Percentiles rank a stretch among this genome's conserved stretches.
These are phyloP conservation scores for Steinernema hermaphroditum DNA, from an alignment of 2,888 invertebrate species.

Conservation along the genomic window DNA sequence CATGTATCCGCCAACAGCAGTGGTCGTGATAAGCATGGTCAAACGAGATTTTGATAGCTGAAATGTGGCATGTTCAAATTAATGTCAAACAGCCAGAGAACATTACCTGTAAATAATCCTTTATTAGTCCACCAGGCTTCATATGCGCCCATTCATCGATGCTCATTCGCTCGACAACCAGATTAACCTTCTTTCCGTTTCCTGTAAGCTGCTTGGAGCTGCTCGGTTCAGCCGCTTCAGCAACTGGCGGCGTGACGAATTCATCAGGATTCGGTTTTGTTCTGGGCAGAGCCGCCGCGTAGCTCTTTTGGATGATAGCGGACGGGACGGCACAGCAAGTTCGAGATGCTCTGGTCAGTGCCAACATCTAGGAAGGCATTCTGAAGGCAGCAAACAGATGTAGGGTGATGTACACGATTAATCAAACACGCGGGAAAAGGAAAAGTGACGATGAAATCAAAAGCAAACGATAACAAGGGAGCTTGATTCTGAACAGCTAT, in stretches of 20 bases:
- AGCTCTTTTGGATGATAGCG: not conserved
- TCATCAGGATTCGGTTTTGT: conserved; percentile 16
- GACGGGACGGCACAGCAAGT: not conserved
- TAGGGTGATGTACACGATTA: no score
- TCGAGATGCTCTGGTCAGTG: not conserved
- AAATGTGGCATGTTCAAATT: conserved; percentile 3
- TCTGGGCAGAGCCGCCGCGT: not conserved
- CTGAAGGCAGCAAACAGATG: no score
- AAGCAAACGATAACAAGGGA: no score
- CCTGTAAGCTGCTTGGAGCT: not conserved
- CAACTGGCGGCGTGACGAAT: conserved; percentile 2
- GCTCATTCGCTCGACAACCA: conserved; percentile 8
- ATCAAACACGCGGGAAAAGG: no score
- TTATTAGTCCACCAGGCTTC: conserved; percentile 54
- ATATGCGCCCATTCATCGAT: conserved; percentile 56
- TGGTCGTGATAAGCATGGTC: conserved; percentile 60
- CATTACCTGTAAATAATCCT: conserved; percentile 60
- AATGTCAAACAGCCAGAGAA: no score
- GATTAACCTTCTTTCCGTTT: not conserved
- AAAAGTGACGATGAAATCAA: no score
- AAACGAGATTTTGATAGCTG: conserved; percentile 61
- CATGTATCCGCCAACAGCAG: conserved; percentile 55
- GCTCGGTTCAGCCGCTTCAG: not conserved
- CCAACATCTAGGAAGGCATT: no score
- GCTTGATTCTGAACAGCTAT: no score